phyloP scores from a whole-genome alignment of 2,888 invertebrate species.

The Ornithoptera priamus region DNA sequence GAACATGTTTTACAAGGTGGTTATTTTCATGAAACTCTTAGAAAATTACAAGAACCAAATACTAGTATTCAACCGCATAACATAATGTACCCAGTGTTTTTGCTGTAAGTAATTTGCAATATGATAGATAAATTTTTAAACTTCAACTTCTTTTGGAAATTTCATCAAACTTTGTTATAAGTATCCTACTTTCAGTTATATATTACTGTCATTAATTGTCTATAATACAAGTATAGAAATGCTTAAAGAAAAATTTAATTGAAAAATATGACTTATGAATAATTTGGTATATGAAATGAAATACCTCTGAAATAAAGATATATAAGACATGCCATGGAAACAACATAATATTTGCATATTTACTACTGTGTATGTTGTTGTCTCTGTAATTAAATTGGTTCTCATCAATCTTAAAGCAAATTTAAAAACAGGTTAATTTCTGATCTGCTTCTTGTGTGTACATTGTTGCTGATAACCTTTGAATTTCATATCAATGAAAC shows the following conservation, averaged over 20 bases:
- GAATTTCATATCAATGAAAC: not conserved
- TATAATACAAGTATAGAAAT: no score
- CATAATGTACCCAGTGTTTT: conserved; percentile 93
- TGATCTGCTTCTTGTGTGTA: not conserved
- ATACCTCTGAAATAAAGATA: no score
- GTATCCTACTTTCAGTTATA: no score
- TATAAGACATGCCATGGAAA: no score
- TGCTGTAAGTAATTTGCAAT: conserved; percentile 83
- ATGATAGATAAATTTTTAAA: not conserved
- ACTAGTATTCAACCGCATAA: conserved; percentile 86
- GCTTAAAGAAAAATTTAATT: no score
- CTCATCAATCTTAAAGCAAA: not conserved
- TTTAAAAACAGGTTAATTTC: not conserved
- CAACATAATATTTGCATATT: no score
- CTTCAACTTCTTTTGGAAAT: not conserved
- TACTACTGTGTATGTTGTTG: no score
- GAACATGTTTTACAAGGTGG: conserved; percentile 89
- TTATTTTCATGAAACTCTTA: conserved; percentile 90
- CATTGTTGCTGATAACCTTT: not conserved
- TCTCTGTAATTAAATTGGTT: no score
- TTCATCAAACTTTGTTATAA: no score
- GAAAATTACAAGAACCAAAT: conserved; percentile 89
- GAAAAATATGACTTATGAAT: no score
- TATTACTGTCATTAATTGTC: no score
- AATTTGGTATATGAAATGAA: no score